Base-by-base conservation (phyloP, 2,888 invertebrate genomes). In the Linnaemya vulpina region DNA sequence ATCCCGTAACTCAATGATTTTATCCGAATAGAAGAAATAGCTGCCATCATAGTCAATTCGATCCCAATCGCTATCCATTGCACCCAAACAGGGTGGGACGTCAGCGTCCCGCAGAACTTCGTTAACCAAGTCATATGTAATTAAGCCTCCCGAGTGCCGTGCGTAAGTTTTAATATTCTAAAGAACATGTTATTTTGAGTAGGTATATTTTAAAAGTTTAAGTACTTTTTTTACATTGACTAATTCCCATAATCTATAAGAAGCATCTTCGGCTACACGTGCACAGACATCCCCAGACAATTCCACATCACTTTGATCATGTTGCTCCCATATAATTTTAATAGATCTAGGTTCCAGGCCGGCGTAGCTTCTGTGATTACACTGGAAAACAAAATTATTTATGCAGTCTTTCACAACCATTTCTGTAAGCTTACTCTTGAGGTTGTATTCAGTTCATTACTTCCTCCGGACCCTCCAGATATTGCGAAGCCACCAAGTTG, bases 261-360 rank as follows among this genome's bases (percentile, higher is more conserved):
- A 91, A 4, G 89, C 92, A 88, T 92, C 92, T 84, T 93, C 92
- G 0, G 93, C 92, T 5, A 93, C 77, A 0, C 90, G 89, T 0
- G 91, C 88, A 68, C 90, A 91, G 5, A 92, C 90, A 35, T 92
- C 93, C 17, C 89, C 88, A 0, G 90, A 89, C 7, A 93, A 84
- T 46, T 92, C 92, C 8, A 90, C 90, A 83, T 92, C 92, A 46
- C 90, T 91, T 76, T 91, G 91, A 60, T 92, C 92, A 83, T 92
- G 90, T 84, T 93, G 93, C 78, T 93, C 93, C 92, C 93, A 93
- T 55, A 92, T 91, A 10, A 92, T 90, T 87, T 92, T 92, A 0
- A 93, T 90, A 17, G 90, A 90, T 46, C 91, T 89, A 1, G 91
- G 88, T 43, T 91, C 90, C 58, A 93, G 89, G 3, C 91, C 92